Conservation (phyloP, 1,140 invertebrate genomes). For the Heliconius nattereri region DNA sequence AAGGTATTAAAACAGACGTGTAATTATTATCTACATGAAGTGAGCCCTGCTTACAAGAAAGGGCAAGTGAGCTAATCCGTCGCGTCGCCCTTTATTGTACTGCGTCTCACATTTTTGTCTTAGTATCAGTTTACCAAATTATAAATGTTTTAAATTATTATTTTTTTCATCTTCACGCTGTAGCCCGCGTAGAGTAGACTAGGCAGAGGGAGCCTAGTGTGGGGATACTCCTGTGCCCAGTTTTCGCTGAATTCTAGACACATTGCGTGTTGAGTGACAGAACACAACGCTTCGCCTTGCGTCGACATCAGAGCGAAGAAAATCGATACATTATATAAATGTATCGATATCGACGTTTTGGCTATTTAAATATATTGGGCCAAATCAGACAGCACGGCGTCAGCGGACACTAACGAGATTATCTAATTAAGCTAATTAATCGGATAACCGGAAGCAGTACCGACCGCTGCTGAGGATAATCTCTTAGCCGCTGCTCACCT, state of each 20-base stretch:
- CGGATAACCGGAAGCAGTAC: slow-evolving; percentile 40
- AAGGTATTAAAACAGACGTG: background rate
- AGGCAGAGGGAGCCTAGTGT: no score
- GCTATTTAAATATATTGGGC: background rate
- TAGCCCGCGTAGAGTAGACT: no score
- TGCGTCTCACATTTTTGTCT: no score
- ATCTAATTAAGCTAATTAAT: slow-evolving; percentile 52
- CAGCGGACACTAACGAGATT: slow-evolving; percentile 45
- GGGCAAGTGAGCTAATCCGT: slow-evolving; percentile 18
- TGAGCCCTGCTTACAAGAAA: background rate
- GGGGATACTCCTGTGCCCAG: no score
- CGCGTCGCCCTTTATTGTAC: background rate
- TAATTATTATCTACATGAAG: background rate
- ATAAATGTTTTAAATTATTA: no score
- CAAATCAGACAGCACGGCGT: slow-evolving; percentile 17
- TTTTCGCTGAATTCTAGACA: no score
- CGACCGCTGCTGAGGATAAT: slow-evolving; percentile 20
- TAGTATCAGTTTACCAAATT: no score
- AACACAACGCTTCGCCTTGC: no score
- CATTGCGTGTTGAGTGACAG: no score
- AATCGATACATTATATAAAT: no score
- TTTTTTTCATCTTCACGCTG: no score
- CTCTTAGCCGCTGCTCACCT: slow-evolving; percentile 14
- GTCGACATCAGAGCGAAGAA: no score
- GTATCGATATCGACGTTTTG: background rate